Evolutionary conservation across 2,113 vertebrate species (phyloP).

Genomic region (Accipiter virgatus): DNA sequence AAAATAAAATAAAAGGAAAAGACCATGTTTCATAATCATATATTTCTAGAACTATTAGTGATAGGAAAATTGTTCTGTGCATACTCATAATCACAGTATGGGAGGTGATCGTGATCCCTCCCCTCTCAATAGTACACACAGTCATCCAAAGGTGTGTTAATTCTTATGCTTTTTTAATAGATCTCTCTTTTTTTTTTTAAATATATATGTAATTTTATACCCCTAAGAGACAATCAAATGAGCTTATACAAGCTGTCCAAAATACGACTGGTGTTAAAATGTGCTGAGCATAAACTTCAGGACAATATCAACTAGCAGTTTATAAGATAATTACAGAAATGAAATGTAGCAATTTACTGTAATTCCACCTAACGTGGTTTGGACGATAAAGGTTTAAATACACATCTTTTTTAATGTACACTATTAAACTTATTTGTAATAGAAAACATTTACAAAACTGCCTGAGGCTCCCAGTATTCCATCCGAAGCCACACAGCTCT

Average conservation of each 20-base stretch:
- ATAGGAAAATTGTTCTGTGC: slow-evolving; percentile 34
- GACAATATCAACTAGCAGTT: slow-evolving; percentile 13
- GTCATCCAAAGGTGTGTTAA: slow-evolving; percentile 25
- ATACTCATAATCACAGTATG: slow-evolving; percentile 1
- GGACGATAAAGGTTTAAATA: slow-evolving; percentile 59
- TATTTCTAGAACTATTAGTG: slow-evolving; percentile 28
- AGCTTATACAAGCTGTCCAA: slow-evolving; percentile 10
- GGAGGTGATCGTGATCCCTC: slow-evolving; percentile 14
- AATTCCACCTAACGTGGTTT: slow-evolving; percentile 15
- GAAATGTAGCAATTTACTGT: slow-evolving; percentile 38
- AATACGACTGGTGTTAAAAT: slow-evolving; percentile 1
- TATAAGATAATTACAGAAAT: slow-evolving; percentile 51
- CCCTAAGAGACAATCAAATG: not conserved
- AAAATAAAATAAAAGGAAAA: slow-evolving; percentile 59
- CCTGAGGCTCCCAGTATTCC: slow-evolving; percentile 1
- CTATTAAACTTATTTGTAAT: slow-evolving; percentile 30
- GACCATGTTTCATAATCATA: slow-evolving; percentile 47
- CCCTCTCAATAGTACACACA: not conserved
- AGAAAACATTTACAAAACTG: slow-evolving; percentile 17
- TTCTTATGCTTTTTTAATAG: not conserved
- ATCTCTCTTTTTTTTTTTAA: not conserved
- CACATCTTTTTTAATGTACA: slow-evolving; percentile 1
- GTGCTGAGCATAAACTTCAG: slow-evolving; percentile 34
- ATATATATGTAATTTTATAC: not conserved
- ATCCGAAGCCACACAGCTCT: not conserved